phyloP scores from a whole-genome alignment of 2,888 invertebrate genomes.

The Physocephala rufipes region DNA sequence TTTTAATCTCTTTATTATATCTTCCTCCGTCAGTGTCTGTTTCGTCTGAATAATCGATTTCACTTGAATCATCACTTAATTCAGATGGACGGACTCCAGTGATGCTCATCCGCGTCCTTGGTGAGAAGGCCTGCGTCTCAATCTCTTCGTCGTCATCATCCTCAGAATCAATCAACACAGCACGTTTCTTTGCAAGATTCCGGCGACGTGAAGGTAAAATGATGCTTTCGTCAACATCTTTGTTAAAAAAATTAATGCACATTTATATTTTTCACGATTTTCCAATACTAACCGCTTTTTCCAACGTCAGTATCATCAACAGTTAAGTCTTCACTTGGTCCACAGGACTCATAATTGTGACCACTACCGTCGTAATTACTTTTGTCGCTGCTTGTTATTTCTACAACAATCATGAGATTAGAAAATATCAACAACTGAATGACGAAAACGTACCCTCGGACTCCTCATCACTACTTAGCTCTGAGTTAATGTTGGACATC shows the following conservation, averaged over 20 bases:
- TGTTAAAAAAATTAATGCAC: background rate
- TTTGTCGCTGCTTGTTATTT: background rate
- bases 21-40: constrained; percentile 21
- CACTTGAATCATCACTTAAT: constrained; percentile 55
- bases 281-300: constrained; percentile 19
- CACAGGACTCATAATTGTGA: background rate
- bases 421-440: constrained; percentile 8
- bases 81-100: constrained; percentile 60
- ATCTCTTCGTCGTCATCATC: constrained; percentile 52
- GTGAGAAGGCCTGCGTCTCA: constrained; percentile 57
- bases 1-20: background rate
- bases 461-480: constrained; percentile 39
- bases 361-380: too few species aligned
- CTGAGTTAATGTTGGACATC: constrained; percentile 45
- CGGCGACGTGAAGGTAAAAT: constrained; percentile 9
- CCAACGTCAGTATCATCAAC: constrained; percentile 43
- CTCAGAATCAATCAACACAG: constrained; percentile 45
- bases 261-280: background rate
- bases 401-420: background rate
- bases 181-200: constrained; percentile 14
- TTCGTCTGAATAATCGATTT: constrained; percentile 56
- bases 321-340: constrained; percentile 36
- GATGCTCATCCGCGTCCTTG: constrained; percentile 63
- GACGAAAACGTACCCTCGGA: constrained; percentile 22
- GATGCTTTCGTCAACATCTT: constrained; percentile 37